phyloP scores from a whole-genome alignment of 2,113 vertebrate species.

The Hippocampus guttulatus region DNA sequence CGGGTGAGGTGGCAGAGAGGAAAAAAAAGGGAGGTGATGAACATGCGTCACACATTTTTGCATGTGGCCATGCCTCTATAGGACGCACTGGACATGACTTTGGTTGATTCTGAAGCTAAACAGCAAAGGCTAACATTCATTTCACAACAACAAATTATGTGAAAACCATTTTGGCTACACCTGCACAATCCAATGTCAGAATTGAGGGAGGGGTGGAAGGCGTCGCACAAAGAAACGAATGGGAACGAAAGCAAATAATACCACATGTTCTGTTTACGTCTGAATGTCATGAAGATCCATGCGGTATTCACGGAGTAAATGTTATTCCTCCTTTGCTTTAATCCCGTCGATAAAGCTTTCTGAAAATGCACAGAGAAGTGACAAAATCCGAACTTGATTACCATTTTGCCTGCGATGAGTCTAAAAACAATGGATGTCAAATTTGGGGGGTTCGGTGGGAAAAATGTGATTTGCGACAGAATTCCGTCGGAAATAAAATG shows the following conservation, averaged over 20 bases:
- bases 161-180: neutral
- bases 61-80: conserved; percentile 15
- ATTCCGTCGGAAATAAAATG: neutral
- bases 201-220: neutral
- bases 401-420: too few relatives aligned
- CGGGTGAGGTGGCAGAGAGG: conserved; percentile 42
- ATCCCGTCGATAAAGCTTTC: too few relatives aligned
- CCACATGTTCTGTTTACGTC: too few relatives aligned
- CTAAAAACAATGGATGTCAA: too few relatives aligned
- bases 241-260: too few relatives aligned
- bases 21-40: conserved; percentile 58
- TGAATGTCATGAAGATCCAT: too few relatives aligned
- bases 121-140: conserved; percentile 9
- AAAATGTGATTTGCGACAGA: neutral
- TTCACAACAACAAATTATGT: neutral
- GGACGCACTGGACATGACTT: conserved; percentile 9
- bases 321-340: too few relatives aligned
- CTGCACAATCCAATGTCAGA: neutral
- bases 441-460: too few relatives aligned
- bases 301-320: too few relatives aligned
- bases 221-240: too few relatives aligned
- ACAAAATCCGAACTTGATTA: too few relatives aligned
- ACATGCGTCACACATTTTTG: conserved; percentile 24
- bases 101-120: conserved; percentile 2
- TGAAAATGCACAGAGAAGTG: too few relatives aligned